Evolutionary conservation across 2,888 invertebrate species (phyloP), one percentile per base, ranked within the genome.

Genomic region (Dusona sp.): DNA sequence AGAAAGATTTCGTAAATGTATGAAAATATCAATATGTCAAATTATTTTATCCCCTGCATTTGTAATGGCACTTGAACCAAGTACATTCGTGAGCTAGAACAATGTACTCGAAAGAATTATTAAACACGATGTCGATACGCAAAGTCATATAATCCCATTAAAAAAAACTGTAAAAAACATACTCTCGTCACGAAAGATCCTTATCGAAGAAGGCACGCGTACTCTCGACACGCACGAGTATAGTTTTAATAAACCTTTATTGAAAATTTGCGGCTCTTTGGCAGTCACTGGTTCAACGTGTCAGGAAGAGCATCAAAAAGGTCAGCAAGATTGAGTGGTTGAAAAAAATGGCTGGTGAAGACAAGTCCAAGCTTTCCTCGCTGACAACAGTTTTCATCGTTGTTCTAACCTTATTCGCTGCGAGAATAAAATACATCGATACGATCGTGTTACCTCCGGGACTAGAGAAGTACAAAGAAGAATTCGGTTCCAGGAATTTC

Each of bases 391-490:
- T 29, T n/a, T n/a, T 33, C 3, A n/a, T 74, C 13, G 22, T 54
- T 22, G 36, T 9, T 3, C 45, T 33, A 16, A 74, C 73, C 1
- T 11, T 73, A n/a, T 42, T 57, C 1, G 25, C 45, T 13, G 9
- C 16, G n/a, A 54, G 36, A 33, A 67, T 73, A 6, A 72, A 72
- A 38, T 36, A 16, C 13, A 33, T 16, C 11, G 29, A 33, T 1
- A 36, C 81, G 29, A 86, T 86, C 67, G 78, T 86, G n/a, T 25
- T 87, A 36, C 85, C 85, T 4, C 19, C 73, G 16, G 65, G 29
- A 22, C 45, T 73, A 3, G 25, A 67, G 2, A 38, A 79, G 36
- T 54, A 70, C n/a, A 11, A 29, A 11, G 48, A 36, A 38, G 29
- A 57, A n/a, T 45, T 48, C 11, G 80, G 68, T 19, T 54, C 61